Evolutionary conservation across 2,888 invertebrate genomes (phyloP), one percentile per base, ranked within the genome.

Genomic region (Drosophila suboccidentalis): DNA sequence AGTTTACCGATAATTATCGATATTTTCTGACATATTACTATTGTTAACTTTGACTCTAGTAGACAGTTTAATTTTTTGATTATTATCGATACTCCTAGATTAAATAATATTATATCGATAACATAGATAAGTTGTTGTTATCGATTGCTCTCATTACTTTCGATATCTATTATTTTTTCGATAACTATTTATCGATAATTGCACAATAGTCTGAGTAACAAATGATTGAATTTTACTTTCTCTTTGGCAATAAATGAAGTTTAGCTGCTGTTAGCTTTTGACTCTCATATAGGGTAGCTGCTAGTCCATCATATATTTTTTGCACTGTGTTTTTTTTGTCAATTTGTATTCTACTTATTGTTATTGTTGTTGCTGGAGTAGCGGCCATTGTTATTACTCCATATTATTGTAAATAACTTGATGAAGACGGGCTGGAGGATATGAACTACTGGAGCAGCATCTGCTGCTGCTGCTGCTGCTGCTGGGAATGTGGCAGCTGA

Each of bases 371-470:
- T 44, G 32, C 10, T 41, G 39, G 46, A 44, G 55, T 43, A 63
- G 65, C 47, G 53, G 47, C 26, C 46, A 61, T 75, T 82, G 71
- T 71, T 75, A 75, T 75, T 63, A 61, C 69, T 61, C 29, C 57
- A 68, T 62, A 50, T 71, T 60, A 69, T 66, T 82, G 71, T 55
- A 69, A 54, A 78, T 78, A 78, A 59, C 67, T 60, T 65, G 58
- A 46, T 49, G 62, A 58, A 65, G 49, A 49, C 50, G 29, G n/a
- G 15, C 26, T 15, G 38, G 3, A 8, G 50, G 19, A 26, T 11
- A 47, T 9, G 13, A 22, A 44, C 13, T 10, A 26, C 26, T 26
- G 26, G 26, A 26, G 26, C 26, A 26, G 26, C 26, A 26, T 10
- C 26, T n/a, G 36, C 17, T 36, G 47, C 34, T 22, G 13, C 17